Evolutionary conservation across 2,797 vertebrate genomes (phyloP).

Genomic region (Adrianichthys oophorus): DNA sequence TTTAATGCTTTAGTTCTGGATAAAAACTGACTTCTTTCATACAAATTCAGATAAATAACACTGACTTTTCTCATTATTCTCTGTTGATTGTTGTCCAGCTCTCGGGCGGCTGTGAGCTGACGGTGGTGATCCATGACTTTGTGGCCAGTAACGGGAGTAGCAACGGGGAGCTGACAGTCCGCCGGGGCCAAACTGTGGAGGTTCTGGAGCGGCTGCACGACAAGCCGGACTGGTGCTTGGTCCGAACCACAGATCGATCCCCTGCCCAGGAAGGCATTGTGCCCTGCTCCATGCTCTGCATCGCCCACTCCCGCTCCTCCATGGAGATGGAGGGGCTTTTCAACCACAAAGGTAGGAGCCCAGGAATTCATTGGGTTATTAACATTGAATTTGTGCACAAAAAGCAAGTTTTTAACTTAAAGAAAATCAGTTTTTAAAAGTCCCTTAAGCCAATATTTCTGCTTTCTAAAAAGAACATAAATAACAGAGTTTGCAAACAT

Average conservation of each 20-base stretch:
- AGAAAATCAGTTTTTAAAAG: background rate
- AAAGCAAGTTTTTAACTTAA: background rate
- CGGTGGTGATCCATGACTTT: constrained; percentile 97
- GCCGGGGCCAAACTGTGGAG: constrained; percentile 96
- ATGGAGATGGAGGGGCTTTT: constrained; percentile 99
- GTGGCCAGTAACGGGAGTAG: constrained; percentile 87
- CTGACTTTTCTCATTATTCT: background rate
- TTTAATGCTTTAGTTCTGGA: no score
- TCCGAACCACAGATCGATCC: constrained; percentile 94
- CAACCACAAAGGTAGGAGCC: constrained; percentile 95
- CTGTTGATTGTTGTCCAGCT: constrained; percentile 75
- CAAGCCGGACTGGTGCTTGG: constrained; percentile 97
- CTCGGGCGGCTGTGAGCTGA: constrained; percentile 97
- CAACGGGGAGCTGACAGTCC: constrained; percentile 88
- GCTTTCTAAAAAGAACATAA: background rate
- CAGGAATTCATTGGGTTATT: background rate
- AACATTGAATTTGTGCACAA: background rate
- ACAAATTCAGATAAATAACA: background rate
- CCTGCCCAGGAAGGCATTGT: constrained; percentile 95
- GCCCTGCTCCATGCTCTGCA: constrained; percentile 93
- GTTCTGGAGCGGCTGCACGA: constrained; percentile 95
- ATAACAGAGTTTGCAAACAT: constrained; percentile 44
- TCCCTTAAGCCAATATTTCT: background rate
- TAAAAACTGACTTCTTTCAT: no score
- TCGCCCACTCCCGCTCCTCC: constrained; percentile 96